These are phyloP conservation scores for Agapostemon virescens DNA, from an alignment of 2,888 invertebrate species.

Conservation along the genomic window DNA sequence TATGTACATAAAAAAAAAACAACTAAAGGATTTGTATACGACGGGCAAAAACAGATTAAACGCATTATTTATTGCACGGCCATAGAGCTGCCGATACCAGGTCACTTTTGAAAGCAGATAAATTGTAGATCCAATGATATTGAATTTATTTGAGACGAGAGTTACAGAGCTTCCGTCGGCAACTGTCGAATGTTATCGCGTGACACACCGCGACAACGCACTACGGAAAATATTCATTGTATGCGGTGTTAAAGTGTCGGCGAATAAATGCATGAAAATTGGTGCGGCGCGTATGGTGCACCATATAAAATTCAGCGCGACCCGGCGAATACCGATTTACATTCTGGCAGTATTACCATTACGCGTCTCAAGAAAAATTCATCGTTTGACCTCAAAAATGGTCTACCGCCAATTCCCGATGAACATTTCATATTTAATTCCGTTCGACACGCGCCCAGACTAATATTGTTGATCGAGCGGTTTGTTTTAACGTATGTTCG, in stretches of 20 bases:
- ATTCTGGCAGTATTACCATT: constrained; percentile 24
- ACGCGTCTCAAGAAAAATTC: constrained; percentile 3
- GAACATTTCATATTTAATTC: background rate
- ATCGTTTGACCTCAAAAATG: background rate
- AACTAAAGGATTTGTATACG: background rate
- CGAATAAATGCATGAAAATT: constrained; percentile 62
- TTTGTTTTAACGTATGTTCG: background rate
- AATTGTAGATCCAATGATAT: background rate
- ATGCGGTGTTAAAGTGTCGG: constrained; percentile 47
- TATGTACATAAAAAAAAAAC: background rate
- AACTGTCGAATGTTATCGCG: constrained; percentile 20
- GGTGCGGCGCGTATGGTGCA: constrained; percentile 36
- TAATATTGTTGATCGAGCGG: background rate
- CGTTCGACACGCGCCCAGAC: background rate
- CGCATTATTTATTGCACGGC: constrained; percentile 3
- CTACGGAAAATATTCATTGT: constrained; percentile 49
- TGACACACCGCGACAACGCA: constrained; percentile 32
- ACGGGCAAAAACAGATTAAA: background rate
- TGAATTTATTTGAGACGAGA: background rate
- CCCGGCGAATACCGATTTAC: constrained; percentile 23
- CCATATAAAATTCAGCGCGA: constrained; percentile 41
- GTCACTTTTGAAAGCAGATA: background rate
- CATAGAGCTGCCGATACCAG: background rate
- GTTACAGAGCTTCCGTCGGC: background rate
- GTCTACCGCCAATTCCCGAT: background rate